These are phyloP conservation scores for Caranx ignobilis DNA, from an alignment of 2,113 vertebrate genomes.

Conservation along the genomic window DNA sequence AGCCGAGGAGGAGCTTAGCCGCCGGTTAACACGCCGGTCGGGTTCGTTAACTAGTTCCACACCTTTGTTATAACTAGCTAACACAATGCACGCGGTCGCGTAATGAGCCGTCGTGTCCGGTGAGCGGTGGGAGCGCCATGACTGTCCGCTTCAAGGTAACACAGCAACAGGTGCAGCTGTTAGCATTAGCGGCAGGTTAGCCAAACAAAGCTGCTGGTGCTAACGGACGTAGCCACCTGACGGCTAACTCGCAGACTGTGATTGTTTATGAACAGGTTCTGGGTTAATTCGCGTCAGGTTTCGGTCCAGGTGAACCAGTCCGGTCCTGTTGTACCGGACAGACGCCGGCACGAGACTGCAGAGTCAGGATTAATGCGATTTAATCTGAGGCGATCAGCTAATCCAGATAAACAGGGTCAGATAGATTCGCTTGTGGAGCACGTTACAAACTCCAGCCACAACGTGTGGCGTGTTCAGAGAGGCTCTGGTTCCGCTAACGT, in stretches of 20 bases:
- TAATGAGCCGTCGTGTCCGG: not conserved
- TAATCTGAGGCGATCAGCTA: constrained; percentile 44
- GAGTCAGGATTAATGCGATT: constrained; percentile 22
- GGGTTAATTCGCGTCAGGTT: not conserved
- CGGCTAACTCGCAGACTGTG: no score
- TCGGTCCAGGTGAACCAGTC: not conserved
- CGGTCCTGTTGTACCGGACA: not conserved
- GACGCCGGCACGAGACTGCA: not conserved
- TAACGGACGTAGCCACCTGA: not conserved
- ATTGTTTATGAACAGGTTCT: no score
- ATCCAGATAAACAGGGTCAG: constrained; percentile 26
- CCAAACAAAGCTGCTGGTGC: not conserved
- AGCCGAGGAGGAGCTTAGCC: not conserved
- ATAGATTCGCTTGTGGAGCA: not conserved
- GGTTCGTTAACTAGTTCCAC: not conserved
- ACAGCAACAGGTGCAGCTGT: constrained; percentile 38
- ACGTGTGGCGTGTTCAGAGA: no score
- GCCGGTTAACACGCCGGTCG: not conserved
- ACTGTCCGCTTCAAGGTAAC: constrained; percentile 73
- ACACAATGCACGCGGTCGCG: fast-evolving
- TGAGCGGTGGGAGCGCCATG: constrained; percentile 48
- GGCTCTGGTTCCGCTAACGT: no score
- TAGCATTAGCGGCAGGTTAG: constrained; percentile 45
- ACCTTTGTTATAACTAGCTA: not conserved
- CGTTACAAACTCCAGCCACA: no score